Evolutionary conservation across 2,888 invertebrate genomes (phyloP), one percentile per base, ranked within the genome.

Genomic region (Achlya flavicornis): DNA sequence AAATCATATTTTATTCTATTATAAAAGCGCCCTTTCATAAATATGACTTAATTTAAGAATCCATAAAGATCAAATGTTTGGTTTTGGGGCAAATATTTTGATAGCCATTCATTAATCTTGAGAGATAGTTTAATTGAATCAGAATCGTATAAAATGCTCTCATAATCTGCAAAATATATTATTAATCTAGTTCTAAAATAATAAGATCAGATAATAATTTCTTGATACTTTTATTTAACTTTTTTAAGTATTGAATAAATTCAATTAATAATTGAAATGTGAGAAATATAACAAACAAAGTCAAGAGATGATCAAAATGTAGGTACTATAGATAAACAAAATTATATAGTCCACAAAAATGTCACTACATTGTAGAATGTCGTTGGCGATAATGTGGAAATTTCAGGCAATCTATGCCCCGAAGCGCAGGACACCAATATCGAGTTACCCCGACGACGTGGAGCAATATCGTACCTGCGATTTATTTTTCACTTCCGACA

Each of bases 401-500:
- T 53, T 53, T 53, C 53, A 8, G 53, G 16, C 53, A 19, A 53
- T 53, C 53, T 53, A 53, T 53, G 53, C 16, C 69, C 64, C 64
- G 63, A 61, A 66, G 76, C 72, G 57, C 57, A 66, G 76, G 68
- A 48, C 57, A 63, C 57, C 66, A 62, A 69, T 71, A 76, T 78
- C 70, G 66, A 74, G 65, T 75, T 74, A 72, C 72, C 60, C 60
- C 69, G 43, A 69, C 69, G 43, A 69, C 66, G 33, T 64, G 62
- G 60, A 62, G 57, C 73, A 73, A 67, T 58, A 61, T 67, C 68
- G 66, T 68, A 66, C 69, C 66, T 70, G 71, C 65, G 69, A 77
- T 80, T 77, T 78, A 78, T 80, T 79, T 80, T 79, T 68, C 75
- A 74, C 70, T 73, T 65, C 62, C 62, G 62, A 67, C 66, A 66